phyloP scores from a whole-genome alignment of 2,888 invertebrate species.

The Melinopterus prodromus region DNA sequence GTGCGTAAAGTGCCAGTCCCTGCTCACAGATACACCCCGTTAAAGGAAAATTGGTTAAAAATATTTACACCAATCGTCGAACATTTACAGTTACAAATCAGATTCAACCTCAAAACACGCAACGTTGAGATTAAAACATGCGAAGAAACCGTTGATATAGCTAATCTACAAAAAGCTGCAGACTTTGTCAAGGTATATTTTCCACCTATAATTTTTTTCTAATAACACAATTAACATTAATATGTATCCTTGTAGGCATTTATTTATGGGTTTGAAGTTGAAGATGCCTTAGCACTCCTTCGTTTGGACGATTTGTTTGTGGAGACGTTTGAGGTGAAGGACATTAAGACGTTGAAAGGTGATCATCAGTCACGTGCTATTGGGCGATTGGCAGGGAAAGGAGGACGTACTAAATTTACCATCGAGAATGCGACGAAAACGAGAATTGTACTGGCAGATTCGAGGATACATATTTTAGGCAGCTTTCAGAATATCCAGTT shows the following conservation, averaged over 20 bases:
- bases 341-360: conserved; percentile 94
- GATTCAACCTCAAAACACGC: conserved; percentile 91
- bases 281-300: conserved; percentile 93
- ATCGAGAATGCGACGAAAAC: conserved; percentile 99
- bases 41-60: conserved; percentile 97
- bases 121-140: conserved; percentile 85
- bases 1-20: conserved; percentile 88
- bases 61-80: conserved; percentile 97
- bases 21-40: conserved; percentile 89
- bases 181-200: conserved; percentile 85
- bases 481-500: conserved; percentile 96
- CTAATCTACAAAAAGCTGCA: conserved; percentile 94
- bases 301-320: conserved; percentile 96
- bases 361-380: conserved; percentile 96
- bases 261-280: conserved; percentile 94
- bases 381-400: conserved; percentile 97
- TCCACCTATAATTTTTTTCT: neutral
- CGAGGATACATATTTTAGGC: conserved; percentile 96
- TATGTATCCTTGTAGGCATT: conserved; percentile 71
- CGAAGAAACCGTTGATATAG: conserved; percentile 81
- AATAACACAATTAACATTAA: neutral
- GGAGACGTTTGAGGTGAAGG: conserved; percentile 96
- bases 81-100: conserved; percentile 90
- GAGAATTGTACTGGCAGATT: conserved; percentile 95
- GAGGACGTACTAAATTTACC: conserved; percentile 95